phyloP scores from a whole-genome alignment of 1,140 invertebrate species.

The Bilobella aurantiaca region DNA sequence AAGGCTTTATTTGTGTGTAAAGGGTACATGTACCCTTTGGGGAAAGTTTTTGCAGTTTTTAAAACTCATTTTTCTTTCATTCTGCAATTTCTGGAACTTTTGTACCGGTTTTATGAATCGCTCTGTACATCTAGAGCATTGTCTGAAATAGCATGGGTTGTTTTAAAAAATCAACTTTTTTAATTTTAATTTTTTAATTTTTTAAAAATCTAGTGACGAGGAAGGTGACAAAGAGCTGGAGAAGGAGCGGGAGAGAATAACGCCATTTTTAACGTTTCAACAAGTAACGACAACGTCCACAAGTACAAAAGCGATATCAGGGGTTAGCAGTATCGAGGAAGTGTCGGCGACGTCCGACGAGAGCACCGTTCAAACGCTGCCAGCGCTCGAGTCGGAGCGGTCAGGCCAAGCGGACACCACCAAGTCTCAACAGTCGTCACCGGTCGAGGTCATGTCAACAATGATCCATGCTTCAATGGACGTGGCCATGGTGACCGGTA shows the following conservation, averaged over 20 bases:
- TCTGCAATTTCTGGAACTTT: too few relatives aligned
- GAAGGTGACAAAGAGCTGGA: slow-evolving; percentile 35
- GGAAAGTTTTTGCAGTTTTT: too few relatives aligned
- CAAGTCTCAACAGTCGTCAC: not conserved
- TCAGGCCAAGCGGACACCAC: not conserved
- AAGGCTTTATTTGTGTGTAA: too few relatives aligned
- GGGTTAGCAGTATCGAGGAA: not conserved
- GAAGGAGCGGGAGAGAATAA: slow-evolving; percentile 33
- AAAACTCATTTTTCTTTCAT: too few relatives aligned
- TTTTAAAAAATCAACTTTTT: not conserved
- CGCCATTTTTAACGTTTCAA: slow-evolving; percentile 35
- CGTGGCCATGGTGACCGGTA: not conserved
- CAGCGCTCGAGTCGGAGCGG: not conserved
- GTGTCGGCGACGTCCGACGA: slow-evolving; percentile 10
- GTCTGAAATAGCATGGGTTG: too few relatives aligned
- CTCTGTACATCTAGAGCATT: too few relatives aligned
- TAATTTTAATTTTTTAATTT: not conserved
- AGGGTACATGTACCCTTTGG: too few relatives aligned
- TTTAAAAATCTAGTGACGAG: slow-evolving; percentile 19
- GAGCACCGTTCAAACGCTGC: not conserved
- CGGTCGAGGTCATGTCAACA: not conserved
- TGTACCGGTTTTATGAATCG: too few relatives aligned
- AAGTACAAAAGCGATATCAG: slow-evolving; percentile 31
- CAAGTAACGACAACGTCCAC: slow-evolving; percentile 30
- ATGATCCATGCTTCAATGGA: not conserved